Base-by-base conservation (phyloP, 2,888 invertebrate genomes). In the Cataglyphis rosenhaueri region DNA sequence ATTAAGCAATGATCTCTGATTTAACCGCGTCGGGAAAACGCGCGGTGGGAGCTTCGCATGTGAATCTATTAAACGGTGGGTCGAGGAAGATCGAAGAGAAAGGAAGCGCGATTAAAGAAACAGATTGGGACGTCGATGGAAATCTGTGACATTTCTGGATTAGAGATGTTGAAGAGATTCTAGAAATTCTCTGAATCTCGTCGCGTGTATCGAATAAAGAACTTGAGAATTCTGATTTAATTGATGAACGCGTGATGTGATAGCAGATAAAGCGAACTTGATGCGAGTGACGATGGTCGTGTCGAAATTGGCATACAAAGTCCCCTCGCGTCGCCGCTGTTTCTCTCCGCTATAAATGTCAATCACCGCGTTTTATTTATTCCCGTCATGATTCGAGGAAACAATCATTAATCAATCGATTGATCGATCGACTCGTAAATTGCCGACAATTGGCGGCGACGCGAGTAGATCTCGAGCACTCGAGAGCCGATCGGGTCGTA, bases 1-100 rank as follows among this genome's bases (percentile, higher is more conserved):
- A 92, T 91, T 91, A 92, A 92, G 88, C 89, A 93, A 92, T 92
- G 93, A 94, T 93, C 93, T 94, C 93, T 91, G 52, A 91, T 87
- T 83, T 82, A 81, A 78, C 15, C 52, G 76, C 76, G 38, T 82
- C 52, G 75, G 15, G 62, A 52, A 73, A n/a, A n/a, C 52, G 66
- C 75, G 29, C 44, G 48, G 21, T 32, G 41, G 38, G 62, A 18
- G 21, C 6, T 57, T 55, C 52, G 8, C 35, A 52, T 64, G 35
- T 62, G n/a, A 41, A 74, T 44, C 57, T 21, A 32, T 32, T 18
- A 3, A 32, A 2, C 66, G 32, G 21, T 18, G 18, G 25, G n/a
- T 55, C 18, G 3, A 29, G 41, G 32, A 57, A 68, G 29, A 64
- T 25, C 25, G 15, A 35, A 52, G 12, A 18, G 6, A 1, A 38